Base-by-base conservation (phyloP, 2,113 vertebrate species). In the Gavia stellata region DNA sequence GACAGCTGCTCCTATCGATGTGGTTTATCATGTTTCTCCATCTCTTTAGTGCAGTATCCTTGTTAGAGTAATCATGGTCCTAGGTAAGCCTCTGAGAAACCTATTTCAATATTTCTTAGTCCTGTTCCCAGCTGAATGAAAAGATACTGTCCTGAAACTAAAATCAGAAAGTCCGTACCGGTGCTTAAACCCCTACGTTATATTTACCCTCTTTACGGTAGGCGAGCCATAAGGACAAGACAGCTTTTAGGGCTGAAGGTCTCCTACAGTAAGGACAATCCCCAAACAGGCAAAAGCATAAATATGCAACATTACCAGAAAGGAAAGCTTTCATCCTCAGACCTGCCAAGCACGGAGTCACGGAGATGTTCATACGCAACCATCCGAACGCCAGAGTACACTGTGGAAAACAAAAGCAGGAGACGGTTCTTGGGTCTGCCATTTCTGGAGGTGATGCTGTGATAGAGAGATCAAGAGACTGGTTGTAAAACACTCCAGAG, bases 381-480 rank as follows among this genome's bases (percentile, higher is more conserved):
- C 98, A 99, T 99, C 92, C 98, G 97, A 73, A 98, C 98, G 7
- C 99, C 99, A 6, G 98, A 98, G 94, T 99, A 99, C 52, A 99
- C 99, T 99, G 91, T 24, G 55, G 47, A 68, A 78, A 91, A 86
- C 91, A 59, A 96, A 90, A 95, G 36, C 34, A 88, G 72, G 50
- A 75, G 50, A 91, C 11, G 8, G 17, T 29, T 86, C 42, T 89
- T 53, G 59, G 36, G 12, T 44, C 24, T 92, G 62, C n/a, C 40
- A 21, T 65, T 77, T 61, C 58, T 71, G 42, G 40, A 90, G 38
- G 34, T 72, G 34, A 28, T 1, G 1, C 58, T 65, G 21, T 40
- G 50, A 74, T 5, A 56, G 34, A 82, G 16, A 62, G 7, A 28
- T 29, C 36, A 56, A 86, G 36, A 88, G 8, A 25, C 10, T 45